These are phyloP conservation scores for Calephelis perditalis DNA, from an alignment of 2,888 invertebrate species.

Conservation along the genomic window DNA sequence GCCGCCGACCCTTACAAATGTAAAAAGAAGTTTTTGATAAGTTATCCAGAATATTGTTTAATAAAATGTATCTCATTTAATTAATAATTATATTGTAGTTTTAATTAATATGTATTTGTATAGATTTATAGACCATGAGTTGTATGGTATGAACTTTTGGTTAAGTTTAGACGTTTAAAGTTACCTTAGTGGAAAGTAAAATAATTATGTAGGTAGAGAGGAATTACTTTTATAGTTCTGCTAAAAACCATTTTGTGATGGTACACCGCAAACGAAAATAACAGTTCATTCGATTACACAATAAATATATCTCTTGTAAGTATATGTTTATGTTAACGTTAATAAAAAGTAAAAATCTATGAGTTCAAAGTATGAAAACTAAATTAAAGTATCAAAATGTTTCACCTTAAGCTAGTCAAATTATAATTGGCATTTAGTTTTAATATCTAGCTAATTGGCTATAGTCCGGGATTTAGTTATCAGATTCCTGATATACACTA, in stretches of 20 bases:
- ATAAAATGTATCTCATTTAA: slow-evolving; percentile 20
- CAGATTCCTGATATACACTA: too few relatives aligned
- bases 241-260: slow-evolving; percentile 42
- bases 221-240: slow-evolving; percentile 47
- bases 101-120: slow-evolving; percentile 41
- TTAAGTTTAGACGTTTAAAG: slow-evolving; percentile 34
- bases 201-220: slow-evolving; percentile 30
- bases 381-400: too few relatives aligned
- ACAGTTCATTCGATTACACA: too few relatives aligned
- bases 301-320: too few relatives aligned
- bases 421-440: too few relatives aligned
- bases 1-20: slow-evolving; percentile 25
- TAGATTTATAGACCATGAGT: slow-evolving; percentile 43
- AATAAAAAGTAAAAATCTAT: too few relatives aligned
- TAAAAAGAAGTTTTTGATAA: slow-evolving; percentile 52
- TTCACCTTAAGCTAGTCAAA: too few relatives aligned
- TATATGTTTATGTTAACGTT: too few relatives aligned
- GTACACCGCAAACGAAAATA: slow-evolving; percentile 26
- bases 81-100: slow-evolving; percentile 24
- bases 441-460: too few relatives aligned
- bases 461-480: too few relatives aligned
- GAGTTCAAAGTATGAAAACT: too few relatives aligned
- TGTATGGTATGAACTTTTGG: slow-evolving; percentile 58
- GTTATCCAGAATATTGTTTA: slow-evolving; percentile 76
- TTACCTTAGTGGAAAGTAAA: too few relatives aligned